Percentiles rank a stretch among this genome's conserved stretches.
Conservation (phyloP, 2,113 vertebrate genomes). For the Oplegnathus fasciatus region DNA sequence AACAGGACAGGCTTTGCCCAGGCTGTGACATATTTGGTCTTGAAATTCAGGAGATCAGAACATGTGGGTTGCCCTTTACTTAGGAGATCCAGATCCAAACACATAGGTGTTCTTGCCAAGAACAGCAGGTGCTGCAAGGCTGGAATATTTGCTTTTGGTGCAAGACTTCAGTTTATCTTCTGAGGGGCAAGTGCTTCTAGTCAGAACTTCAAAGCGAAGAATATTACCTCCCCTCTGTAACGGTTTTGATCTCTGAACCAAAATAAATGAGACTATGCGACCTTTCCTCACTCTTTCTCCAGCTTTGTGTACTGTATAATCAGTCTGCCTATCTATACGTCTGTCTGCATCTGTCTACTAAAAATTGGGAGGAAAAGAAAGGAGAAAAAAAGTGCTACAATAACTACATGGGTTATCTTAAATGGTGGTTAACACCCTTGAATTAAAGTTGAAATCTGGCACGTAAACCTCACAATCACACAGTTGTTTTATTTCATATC, state of each 20-base stretch:
- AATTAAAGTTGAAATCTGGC: background rate
- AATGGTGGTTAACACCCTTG: background rate
- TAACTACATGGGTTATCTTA: background rate
- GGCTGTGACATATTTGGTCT: background rate
- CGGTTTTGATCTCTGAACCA: background rate
- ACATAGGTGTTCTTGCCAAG: slow-evolving; percentile 27
- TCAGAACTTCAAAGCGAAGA: slow-evolving; percentile 35
- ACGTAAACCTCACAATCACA: background rate
- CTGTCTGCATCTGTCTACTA: background rate
- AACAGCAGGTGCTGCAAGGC: slow-evolving; percentile 31
- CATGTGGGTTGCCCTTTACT: background rate
- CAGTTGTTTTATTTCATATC: background rate
- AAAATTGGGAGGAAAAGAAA: background rate
- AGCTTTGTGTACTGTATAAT: background rate
- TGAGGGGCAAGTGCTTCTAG: background rate
- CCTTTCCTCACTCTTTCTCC: background rate
- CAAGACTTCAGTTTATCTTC: slow-evolving; percentile 14
- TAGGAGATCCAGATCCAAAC: background rate
- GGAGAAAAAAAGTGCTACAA: background rate
- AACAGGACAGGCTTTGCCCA: background rate
- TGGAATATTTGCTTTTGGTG: slow-evolving; percentile 31
- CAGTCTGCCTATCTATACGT: background rate
- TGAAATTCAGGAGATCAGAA: background rate
- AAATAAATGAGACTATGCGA: background rate
- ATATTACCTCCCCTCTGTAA: background rate